Percentiles rank a stretch among this genome's conserved stretches.
Evolutionary conservation across 2,113 vertebrate genomes (phyloP).

Genomic region (Terrapene triunguis): DNA sequence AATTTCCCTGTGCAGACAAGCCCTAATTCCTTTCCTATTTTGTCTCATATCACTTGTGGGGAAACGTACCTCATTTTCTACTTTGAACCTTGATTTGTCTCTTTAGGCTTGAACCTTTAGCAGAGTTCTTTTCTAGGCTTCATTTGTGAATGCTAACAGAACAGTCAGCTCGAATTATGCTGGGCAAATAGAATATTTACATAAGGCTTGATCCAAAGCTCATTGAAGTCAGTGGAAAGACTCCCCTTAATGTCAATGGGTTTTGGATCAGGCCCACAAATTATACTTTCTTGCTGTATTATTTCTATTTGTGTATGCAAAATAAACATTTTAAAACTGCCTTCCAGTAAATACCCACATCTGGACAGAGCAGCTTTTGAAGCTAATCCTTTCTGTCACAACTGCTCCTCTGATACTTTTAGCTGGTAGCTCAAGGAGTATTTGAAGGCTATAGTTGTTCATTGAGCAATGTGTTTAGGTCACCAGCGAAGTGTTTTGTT

Average conservation of each 20-base stretch:
- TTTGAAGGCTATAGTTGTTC: conserved; percentile 14
- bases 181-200: background rate
- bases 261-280: background rate
- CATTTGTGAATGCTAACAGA: background rate
- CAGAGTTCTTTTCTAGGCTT: accelerated
- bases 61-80: background rate
- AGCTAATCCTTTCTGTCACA: background rate
- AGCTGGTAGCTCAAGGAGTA: conserved; percentile 6
- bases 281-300: background rate
- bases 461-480: conserved; percentile 32
- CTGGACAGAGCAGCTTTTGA: background rate
- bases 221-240: background rate
- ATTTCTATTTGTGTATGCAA: conserved; percentile 12
- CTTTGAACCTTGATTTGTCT: background rate
- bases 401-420: background rate
- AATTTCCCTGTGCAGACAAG: too few relatives aligned
- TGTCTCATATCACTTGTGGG: background rate
- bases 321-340: conserved; percentile 24
- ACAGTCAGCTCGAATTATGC: background rate
- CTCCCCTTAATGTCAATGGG: background rate
- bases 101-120: background rate
- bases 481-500: background rate
- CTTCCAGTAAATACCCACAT: conserved; percentile 14
- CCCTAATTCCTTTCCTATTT: background rate
- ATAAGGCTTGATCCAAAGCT: background rate